These are phyloP conservation scores for Chaenodraco wilsoni DNA, from an alignment of 2,797 vertebrate genomes.

Conservation along the genomic window DNA sequence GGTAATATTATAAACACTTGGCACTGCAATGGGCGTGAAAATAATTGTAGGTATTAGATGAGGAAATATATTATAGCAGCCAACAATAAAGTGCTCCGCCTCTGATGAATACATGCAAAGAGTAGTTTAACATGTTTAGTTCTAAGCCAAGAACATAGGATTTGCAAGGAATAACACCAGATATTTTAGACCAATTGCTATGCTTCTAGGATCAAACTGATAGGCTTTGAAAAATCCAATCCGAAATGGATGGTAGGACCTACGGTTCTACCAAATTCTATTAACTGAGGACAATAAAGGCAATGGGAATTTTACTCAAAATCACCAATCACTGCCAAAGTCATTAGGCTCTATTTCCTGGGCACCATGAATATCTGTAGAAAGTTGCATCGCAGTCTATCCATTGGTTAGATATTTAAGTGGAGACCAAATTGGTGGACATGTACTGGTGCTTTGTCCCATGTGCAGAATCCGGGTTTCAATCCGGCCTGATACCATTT, in stretches of 20 bases:
- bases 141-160: constrained; percentile 19
- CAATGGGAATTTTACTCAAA: too few species aligned
- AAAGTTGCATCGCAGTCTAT: too few species aligned
- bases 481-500: too few species aligned
- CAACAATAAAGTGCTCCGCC: constrained; percentile 25
- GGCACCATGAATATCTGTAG: background rate
- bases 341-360: background rate
- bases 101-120: constrained; percentile 17
- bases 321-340: too few species aligned
- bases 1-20: constrained; percentile 65
- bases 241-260: background rate
- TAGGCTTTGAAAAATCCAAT: background rate
- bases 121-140: constrained; percentile 25
- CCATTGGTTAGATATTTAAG: too few species aligned
- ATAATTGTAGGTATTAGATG: constrained; percentile 50
- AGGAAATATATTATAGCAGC: constrained; percentile 28
- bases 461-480: too few species aligned
- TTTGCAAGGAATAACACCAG: background rate
- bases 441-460: too few species aligned
- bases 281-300: too few species aligned
- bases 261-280: too few species aligned
- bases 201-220: background rate
- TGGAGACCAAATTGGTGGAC: too few species aligned
- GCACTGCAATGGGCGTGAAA: constrained; percentile 54
- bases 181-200: background rate